Evolutionary conservation across 2,113 vertebrate genomes (phyloP), one percentile per base, ranked within the genome.

Genomic region (Pelmatolapia mariae): DNA sequence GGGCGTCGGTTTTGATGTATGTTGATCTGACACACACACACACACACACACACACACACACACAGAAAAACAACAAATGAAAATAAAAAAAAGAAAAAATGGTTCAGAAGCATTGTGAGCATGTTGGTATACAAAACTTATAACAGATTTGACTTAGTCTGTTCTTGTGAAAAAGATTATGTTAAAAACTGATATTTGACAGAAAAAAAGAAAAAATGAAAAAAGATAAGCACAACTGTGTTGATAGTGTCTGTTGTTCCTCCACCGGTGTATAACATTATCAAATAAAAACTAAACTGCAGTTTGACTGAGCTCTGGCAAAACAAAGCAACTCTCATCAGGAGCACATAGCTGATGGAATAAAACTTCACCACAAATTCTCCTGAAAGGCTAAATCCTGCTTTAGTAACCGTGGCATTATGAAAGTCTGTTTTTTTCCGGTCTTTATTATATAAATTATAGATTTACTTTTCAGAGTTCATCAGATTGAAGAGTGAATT

Each of bases 141-240:
- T 93, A 95, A 93, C 95, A 95, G 94, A 95, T 95, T 89, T 91
- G 85, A 86, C 68, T 82, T 94, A 93, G 95, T 96, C 94, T 96
- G 95, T 96, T 97, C 83, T 95, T 94, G 96, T 96, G 95, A 94
- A 90, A 92, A 95, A 93, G 88, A 93, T 86, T 88, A 90, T 94
- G 94, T 95, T 86, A 76, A 93, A 94, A 95, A 89, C 59, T 82
- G 86, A 92, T 92, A 94, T 94, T 94, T 95, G 94, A 92, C 93
- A 91, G 84, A 91, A 94, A 91, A 91, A 86, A 63, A 83, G 89
- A 68, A 84, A 76, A 78, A 33, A 57, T 8, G 6, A 92, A 89
- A 93, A 89, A 93, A 92, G 57, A 95, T 84, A 95, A 96, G 95
- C 96, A 96, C 96, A 96, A 96, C 92, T 87, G 87, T 95, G 95